Evolutionary conservation across 2,888 invertebrate genomes (phyloP), one percentile per base, ranked within the genome.

Genomic region (Graphium colonna): DNA sequence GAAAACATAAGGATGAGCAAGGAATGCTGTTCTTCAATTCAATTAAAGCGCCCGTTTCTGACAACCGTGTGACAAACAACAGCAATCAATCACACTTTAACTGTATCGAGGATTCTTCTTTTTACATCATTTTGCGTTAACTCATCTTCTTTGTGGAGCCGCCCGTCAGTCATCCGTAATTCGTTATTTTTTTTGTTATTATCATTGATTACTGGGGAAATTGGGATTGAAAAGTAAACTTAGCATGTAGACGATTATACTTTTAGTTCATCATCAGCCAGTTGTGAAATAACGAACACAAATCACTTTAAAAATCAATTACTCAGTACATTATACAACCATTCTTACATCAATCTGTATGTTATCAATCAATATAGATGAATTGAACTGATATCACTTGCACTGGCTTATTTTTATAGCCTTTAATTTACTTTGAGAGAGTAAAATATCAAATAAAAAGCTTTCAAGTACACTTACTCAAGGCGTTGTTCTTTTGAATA

Each of bases 41-140:
- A 87, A 87, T 87, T 86, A 83, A 69, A 56, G 49, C 51, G 38
- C 56, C 64, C 69, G 71, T 77, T 75, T 75, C 76, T 75, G 75
- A 67, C 69, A 68, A 75, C 77, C 74, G 71, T 65, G 77, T 73
- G 71, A 53, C 53, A 53, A 73, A 71, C 75, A 68, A 63, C 60
- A 58, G 58, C 62, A 83, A 88, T 88, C 83, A 87, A 88, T 88
- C 88, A 87, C 77, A 82, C 72, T 85, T 87, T 83, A 88, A 86
- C 79, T 85, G 82, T 87, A 85, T 79, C 84, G 79, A 70, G 79
- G 76, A 84, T 84, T 53, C 50, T 45, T 39, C 44, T 54, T 77
- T 68, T 77, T 65, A 60, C 64, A 60, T 56, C 58, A 62, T 67
- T 72, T 74, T 75, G 67, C 69, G 61, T 69, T 73, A 59, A 61